phyloP scores from a whole-genome alignment of 2,797 vertebrate genomes.

The Lagodon rhomboides region DNA sequence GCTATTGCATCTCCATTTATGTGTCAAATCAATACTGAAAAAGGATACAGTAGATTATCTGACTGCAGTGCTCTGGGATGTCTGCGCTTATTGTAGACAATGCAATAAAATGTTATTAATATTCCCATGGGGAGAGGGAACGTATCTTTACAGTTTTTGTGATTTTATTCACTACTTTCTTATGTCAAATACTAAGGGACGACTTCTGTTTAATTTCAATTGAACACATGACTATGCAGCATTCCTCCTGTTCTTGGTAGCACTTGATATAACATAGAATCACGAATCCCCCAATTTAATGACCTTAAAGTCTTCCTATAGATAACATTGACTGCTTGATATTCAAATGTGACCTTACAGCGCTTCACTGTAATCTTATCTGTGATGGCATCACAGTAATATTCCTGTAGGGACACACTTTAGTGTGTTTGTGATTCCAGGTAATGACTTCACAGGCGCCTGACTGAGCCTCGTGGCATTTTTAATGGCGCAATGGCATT shows the following conservation, averaged over 20 bases:
- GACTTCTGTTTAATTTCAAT: not conserved
- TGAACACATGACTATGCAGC: not conserved
- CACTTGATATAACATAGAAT: not conserved
- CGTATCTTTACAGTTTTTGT: not conserved
- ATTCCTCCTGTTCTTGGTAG: not conserved
- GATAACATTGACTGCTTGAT: not conserved
- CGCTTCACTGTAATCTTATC: slow-evolving; percentile 12
- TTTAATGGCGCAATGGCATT: slow-evolving; percentile 64
- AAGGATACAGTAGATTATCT: slow-evolving; percentile 44
- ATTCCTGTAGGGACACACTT: slow-evolving; percentile 5
- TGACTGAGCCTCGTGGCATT: slow-evolving; percentile 41
- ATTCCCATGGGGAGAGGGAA: not conserved
- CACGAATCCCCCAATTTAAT: slow-evolving; percentile 3
- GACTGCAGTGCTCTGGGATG: slow-evolving; percentile 17
- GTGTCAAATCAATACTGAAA: slow-evolving; percentile 76
- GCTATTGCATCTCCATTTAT: slow-evolving; percentile 56
- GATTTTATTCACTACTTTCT: slow-evolving; percentile 2
- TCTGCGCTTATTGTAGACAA: not conserved
- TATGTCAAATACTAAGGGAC: not conserved
- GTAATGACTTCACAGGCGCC: slow-evolving; percentile 58
- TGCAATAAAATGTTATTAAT: not conserved
- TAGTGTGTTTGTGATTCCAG: slow-evolving; percentile 45
- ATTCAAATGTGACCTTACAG: slow-evolving; percentile 35
- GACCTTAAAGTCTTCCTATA: not conserved
- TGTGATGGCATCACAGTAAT: slow-evolving; percentile 26